Conservation (phyloP, 1,140 invertebrate species). For the Cepaea nemoralis region DNA sequence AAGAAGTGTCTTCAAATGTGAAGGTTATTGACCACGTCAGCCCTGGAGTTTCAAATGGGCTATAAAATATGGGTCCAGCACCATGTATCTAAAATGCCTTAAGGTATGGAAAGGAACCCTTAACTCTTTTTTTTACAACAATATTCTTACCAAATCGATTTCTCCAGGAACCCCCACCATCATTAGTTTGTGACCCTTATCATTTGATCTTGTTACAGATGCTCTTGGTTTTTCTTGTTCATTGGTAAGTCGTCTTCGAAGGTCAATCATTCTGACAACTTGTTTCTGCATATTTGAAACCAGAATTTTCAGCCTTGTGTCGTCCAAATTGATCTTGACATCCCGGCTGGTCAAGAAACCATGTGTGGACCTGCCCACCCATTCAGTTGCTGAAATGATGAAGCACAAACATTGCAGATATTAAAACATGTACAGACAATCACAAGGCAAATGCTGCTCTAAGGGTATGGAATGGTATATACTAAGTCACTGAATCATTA, state of each 20-base stretch:
- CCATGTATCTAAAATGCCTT: too few species aligned
- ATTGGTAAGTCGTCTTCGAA: conserved; percentile 67
- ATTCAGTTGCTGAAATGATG: conserved; percentile 43
- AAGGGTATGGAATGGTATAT: too few species aligned
- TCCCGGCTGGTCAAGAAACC: conserved; percentile 42
- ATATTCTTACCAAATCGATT: conserved; percentile 51
- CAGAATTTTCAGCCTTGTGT: conserved; percentile 46
- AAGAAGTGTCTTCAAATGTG: too few species aligned
- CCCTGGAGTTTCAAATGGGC: too few species aligned
- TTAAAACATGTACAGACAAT: too few species aligned
- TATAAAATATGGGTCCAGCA: too few species aligned
- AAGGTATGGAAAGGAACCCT: too few species aligned
- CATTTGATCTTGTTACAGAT: conserved; percentile 42
- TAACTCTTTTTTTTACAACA: not conserved
- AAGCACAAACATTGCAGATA: too few species aligned
- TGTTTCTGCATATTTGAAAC: conserved; percentile 57
- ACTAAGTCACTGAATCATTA: too few species aligned
- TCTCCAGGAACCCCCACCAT: conserved; percentile 49
- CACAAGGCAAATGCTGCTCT: too few species aligned
- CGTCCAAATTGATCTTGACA: conserved; percentile 49
- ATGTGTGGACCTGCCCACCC: conserved; percentile 49
- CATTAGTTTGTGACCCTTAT: conserved; percentile 42
- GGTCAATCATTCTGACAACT: conserved; percentile 71
- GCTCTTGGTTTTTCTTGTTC: conserved; percentile 29
- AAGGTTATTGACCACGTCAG: too few species aligned